Evolutionary conservation across 2,797 vertebrate species (phyloP).

Genomic region (Steatocranus sp.): DNA sequence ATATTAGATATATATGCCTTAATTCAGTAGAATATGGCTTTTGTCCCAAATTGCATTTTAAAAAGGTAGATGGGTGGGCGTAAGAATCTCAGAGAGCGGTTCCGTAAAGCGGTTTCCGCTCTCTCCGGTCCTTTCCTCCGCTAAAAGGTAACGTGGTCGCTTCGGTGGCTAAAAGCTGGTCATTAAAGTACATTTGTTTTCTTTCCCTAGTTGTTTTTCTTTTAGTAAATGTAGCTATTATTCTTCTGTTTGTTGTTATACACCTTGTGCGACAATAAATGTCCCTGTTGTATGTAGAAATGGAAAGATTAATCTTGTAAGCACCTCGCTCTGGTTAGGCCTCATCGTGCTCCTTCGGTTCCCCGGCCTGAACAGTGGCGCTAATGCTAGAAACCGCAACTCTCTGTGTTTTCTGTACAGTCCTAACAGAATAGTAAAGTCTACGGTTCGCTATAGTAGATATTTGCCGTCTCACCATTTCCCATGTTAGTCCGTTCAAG

Average conservation of each 20-base stretch:
- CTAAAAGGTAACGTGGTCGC: constrained; percentile 81
- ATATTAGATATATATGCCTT: too few relatives aligned
- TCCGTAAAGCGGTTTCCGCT: constrained; percentile 63
- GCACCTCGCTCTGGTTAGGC: constrained; percentile 1
- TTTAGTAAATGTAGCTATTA: not conserved
- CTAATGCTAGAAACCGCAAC: constrained; percentile 15
- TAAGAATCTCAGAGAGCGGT: constrained; percentile 45
- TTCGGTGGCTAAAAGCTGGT: not conserved
- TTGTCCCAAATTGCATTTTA: fast-evolving
- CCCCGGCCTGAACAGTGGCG: not conserved
- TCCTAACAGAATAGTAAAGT: not conserved
- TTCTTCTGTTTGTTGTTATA: not conserved
- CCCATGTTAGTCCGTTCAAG: too few relatives aligned
- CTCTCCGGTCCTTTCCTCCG: constrained; percentile 73
- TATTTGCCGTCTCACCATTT: not conserved
- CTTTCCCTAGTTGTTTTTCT: fast-evolving
- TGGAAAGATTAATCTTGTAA: not conserved
- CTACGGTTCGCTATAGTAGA: not conserved
- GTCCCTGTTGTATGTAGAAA: not conserved
- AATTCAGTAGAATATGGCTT: fast-evolving
- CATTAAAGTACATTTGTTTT: not conserved
- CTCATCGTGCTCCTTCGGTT: not conserved
- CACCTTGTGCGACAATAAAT: fast-evolving
- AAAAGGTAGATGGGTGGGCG: not conserved
- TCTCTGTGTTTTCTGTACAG: not conserved